Conservation (phyloP, 2,797 vertebrate genomes). For the Takifugu rubripes region DNA sequence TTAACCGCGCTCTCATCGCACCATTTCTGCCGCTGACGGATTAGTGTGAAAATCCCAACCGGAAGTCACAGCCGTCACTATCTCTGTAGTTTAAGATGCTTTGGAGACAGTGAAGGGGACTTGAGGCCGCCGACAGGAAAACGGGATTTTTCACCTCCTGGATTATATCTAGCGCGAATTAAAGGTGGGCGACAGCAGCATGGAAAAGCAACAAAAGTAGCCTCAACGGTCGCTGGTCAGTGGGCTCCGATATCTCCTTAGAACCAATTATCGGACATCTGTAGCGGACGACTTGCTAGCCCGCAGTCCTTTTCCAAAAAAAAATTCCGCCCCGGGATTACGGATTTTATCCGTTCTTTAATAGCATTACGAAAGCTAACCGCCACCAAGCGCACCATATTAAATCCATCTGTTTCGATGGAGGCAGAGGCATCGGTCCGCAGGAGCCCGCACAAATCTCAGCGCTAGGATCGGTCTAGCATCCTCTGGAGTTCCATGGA, state of each 20-base stretch:
- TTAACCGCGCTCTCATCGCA: too few species aligned
- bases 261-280: constrained; percentile 25
- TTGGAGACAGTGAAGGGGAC: constrained; percentile 41
- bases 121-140: constrained; percentile 48
- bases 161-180: constrained; percentile 17
- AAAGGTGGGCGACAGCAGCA: constrained; percentile 5
- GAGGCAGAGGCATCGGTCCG: constrained; percentile 6
- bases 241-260: constrained; percentile 12
- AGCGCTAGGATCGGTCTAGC: constrained; percentile 53
- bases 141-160: constrained; percentile 24
- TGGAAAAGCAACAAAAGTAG: background rate
- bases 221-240: constrained; percentile 10
- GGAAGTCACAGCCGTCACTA: constrained; percentile 3
- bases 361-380: constrained; percentile 8
- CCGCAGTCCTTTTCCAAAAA: constrained; percentile 29
- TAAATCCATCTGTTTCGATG: background rate
- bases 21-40: background rate
- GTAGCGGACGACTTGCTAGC: constrained; percentile 57
- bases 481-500: constrained; percentile 54
- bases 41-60: constrained; percentile 42
- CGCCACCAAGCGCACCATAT: background rate
- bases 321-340: constrained; percentile 35
- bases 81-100: background rate
- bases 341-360: constrained; percentile 10
- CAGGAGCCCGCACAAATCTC: constrained; percentile 30